phyloP scores from a whole-genome alignment of 2,113 vertebrate species.

The Perccottus glenii region DNA sequence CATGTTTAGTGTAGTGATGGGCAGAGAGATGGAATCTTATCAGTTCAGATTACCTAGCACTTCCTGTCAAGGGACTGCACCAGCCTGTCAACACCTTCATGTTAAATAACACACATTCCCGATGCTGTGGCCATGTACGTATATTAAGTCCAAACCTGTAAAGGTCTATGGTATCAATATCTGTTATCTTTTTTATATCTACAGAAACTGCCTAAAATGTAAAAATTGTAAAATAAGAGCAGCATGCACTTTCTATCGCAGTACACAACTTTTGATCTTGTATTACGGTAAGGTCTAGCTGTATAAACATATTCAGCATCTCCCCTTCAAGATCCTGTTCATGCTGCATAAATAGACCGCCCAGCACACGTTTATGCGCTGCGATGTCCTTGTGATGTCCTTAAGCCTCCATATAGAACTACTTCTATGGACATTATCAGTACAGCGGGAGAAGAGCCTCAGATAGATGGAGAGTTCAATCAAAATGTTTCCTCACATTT shows the following conservation, averaged over 20 bases:
- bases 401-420: slow-evolving; percentile 54
- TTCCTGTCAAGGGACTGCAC: slow-evolving; percentile 53
- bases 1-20: slow-evolving; percentile 57
- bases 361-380: slow-evolving; percentile 59
- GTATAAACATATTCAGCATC: slow-evolving; percentile 45
- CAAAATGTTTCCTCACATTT: slow-evolving; percentile 55
- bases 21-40: slow-evolving; percentile 71
- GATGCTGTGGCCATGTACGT: slow-evolving; percentile 18
- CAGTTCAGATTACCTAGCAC: slow-evolving; percentile 68
- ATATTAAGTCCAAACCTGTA: slow-evolving; percentile 22
- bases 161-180: slow-evolving; percentile 25
- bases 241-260: slow-evolving; percentile 7
- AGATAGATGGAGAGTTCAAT: slow-evolving; percentile 58
- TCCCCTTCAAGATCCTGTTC: slow-evolving; percentile 41
- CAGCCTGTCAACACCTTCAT: slow-evolving; percentile 61
- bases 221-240: slow-evolving; percentile 30
- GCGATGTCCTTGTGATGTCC: slow-evolving; percentile 74
- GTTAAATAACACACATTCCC: slow-evolving; percentile 37
- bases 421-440: slow-evolving; percentile 58
- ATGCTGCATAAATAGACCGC: slow-evolving; percentile 63
- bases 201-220: slow-evolving; percentile 13
- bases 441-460: slow-evolving; percentile 27
- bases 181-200: background rate
- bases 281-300: slow-evolving; percentile 27
- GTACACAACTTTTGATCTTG: slow-evolving; percentile 25